Conservation (phyloP, 1,140 invertebrate species). For the Aphis craccivora region DNA sequence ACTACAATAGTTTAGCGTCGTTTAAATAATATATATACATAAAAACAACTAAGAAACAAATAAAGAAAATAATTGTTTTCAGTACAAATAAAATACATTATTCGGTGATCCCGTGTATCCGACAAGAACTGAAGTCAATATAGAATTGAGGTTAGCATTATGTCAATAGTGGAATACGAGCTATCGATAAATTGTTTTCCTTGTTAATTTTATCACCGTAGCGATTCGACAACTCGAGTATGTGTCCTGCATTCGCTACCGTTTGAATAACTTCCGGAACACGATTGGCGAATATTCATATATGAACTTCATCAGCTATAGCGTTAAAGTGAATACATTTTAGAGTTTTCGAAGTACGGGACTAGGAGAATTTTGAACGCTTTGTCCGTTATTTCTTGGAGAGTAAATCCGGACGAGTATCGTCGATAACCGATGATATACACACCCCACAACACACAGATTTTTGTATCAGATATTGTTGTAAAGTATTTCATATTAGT, state of each 20-base stretch:
- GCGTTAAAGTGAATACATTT: too few relatives aligned
- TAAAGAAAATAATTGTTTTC: not conserved
- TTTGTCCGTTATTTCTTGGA: not conserved
- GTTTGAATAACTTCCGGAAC: not conserved
- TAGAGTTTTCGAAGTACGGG: not conserved
- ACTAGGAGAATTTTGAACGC: not conserved
- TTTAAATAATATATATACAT: too few relatives aligned
- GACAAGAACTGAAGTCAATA: not conserved
- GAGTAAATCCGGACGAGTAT: too few relatives aligned
- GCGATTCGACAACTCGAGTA: not conserved
- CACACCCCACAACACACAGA: too few relatives aligned
- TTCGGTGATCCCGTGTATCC: not conserved
- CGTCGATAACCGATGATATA: not conserved
- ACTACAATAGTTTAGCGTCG: too few relatives aligned
- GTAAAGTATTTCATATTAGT: not conserved
- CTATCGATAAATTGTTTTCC: not conserved
- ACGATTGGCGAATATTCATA: too few relatives aligned
- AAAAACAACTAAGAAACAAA: not conserved
- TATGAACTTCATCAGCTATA: too few relatives aligned
- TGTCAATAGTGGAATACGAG: not conserved
- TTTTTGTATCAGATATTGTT: not conserved
- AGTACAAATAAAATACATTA: not conserved
- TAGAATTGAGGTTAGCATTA: not conserved
- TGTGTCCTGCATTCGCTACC: not conserved
- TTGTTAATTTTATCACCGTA: not conserved